Conservation (phyloP, 2,888 invertebrate genomes). For the Dilophus febrilis region DNA sequence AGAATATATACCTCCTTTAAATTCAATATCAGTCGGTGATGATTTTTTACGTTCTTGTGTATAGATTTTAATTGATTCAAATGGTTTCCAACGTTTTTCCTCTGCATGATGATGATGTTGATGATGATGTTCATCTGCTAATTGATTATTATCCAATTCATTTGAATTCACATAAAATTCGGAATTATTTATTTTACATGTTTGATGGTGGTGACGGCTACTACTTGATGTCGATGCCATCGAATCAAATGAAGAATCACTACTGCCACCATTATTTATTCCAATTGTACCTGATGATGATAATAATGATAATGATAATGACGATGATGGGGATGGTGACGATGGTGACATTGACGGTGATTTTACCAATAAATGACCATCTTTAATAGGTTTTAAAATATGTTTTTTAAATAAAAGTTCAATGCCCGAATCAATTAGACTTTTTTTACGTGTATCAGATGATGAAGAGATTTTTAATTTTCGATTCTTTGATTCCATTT, state of each 20-base stretch:
- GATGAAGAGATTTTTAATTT: not conserved
- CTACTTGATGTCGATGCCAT: not conserved
- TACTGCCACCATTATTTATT: not conserved
- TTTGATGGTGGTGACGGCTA: not conserved
- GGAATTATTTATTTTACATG: not conserved
- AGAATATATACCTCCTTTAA: no score
- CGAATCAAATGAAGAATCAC: no score
- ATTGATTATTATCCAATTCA: not conserved
- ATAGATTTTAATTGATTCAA: conserved; percentile 14
- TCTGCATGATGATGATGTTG: conserved; percentile 1
- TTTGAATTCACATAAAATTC: not conserved
- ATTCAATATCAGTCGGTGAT: conserved; percentile 5
- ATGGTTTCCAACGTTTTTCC: conserved; percentile 14
- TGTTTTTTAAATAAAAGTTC: conserved; percentile 14
- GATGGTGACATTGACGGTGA: not conserved
- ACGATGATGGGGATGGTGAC: conserved; percentile 1
- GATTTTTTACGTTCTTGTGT: conserved; percentile 10
- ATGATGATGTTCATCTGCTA: not conserved
- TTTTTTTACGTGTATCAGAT: conserved; percentile 11
- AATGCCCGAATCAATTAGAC: conserved; percentile 14
- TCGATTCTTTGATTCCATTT: conserved; percentile 10
- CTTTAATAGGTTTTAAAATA: conserved; percentile 10
- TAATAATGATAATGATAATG: conserved; percentile 3
- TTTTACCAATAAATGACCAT: conserved; percentile 2
- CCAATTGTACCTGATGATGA: not conserved